A percentile compares a stretch with the other conserved stretches of the same genome.
Conservation (phyloP, 2,888 invertebrate species). For the Ceratothoa steindachneri region DNA sequence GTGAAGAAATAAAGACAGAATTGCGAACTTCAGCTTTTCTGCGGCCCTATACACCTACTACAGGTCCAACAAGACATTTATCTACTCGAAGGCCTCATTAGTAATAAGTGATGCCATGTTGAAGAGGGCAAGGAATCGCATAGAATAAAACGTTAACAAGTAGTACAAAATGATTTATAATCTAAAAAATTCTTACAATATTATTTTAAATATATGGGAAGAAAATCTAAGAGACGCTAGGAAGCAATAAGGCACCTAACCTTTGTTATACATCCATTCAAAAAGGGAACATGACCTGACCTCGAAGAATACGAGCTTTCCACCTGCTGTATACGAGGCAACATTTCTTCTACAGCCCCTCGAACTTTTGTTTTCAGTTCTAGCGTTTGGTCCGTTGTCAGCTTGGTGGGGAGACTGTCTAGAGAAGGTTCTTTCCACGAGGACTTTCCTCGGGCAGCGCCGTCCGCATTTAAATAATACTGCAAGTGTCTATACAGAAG, state of each 20-base stretch:
- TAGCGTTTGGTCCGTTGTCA: constrained; percentile 14
- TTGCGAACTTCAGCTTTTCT: too few species aligned
- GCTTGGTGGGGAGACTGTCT: constrained; percentile 19
- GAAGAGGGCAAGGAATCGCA: too few species aligned
- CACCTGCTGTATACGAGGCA: constrained; percentile 37
- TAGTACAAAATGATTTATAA: too few species aligned
- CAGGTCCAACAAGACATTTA: too few species aligned
- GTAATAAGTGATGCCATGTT: too few species aligned
- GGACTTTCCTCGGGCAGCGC: constrained; percentile 15
- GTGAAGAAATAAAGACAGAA: too few species aligned
- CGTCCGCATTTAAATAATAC: constrained; percentile 28
- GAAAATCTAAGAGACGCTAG: too few species aligned
- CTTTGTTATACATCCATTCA: constrained; percentile 33
- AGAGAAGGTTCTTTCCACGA: constrained; percentile 13
- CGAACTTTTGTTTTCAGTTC: constrained; percentile 30
- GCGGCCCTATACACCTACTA: too few species aligned
- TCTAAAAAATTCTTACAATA: too few species aligned
- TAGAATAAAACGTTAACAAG: too few species aligned
- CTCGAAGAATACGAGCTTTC: constrained; percentile 29
- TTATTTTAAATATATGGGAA: too few species aligned
- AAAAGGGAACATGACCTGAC: constrained; percentile 38
- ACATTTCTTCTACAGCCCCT: constrained; percentile 29
- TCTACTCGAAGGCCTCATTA: too few species aligned
- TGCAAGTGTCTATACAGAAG: constrained; percentile 39
- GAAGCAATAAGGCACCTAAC: constrained; percentile 26